phyloP scores from a whole-genome alignment of 2,888 invertebrate species.

The Zootermopsis nevadensis region DNA sequence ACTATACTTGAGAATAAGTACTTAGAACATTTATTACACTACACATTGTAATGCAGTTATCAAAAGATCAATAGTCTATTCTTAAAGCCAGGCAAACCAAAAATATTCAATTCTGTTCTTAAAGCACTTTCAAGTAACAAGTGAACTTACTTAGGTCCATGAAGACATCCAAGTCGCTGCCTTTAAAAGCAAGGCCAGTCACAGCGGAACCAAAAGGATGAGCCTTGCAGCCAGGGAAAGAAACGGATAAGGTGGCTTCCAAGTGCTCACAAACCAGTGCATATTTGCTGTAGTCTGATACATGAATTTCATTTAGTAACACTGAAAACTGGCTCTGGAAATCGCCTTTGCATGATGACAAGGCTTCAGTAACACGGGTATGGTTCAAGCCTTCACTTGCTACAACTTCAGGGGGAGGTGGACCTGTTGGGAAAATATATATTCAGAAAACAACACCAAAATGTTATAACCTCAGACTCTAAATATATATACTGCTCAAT shows the following conservation, averaged over 20 bases:
- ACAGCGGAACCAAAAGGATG: conserved; percentile 80
- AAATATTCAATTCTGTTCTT: too few relatives aligned
- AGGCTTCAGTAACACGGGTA: background rate
- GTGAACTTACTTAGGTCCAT: conserved; percentile 61
- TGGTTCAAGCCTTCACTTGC: background rate
- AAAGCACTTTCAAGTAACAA: too few relatives aligned
- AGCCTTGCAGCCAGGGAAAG: conserved; percentile 60
- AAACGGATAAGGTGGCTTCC: conserved; percentile 55
- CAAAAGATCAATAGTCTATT: too few relatives aligned
- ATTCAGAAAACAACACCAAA: too few relatives aligned
- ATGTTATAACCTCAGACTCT: too few relatives aligned
- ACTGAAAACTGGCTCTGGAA: conserved; percentile 55
- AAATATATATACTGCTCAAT: too few relatives aligned
- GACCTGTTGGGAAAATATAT: background rate
- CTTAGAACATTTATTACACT: too few relatives aligned
- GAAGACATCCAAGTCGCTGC: conserved; percentile 81
- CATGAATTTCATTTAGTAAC: conserved; percentile 56
- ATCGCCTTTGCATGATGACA: background rate
- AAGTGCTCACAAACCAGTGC: conserved; percentile 56
- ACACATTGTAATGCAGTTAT: too few relatives aligned
- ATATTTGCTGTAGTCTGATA: conserved; percentile 56
- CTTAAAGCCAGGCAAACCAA: too few relatives aligned
- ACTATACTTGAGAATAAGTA: too few relatives aligned
- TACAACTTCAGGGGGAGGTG: background rate
- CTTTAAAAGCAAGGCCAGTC: conserved; percentile 75